A percentile compares a stretch with the other conserved stretches of the same genome.
Conservation (phyloP, 1,140 invertebrate genomes). For the Triops cancriformis region DNA sequence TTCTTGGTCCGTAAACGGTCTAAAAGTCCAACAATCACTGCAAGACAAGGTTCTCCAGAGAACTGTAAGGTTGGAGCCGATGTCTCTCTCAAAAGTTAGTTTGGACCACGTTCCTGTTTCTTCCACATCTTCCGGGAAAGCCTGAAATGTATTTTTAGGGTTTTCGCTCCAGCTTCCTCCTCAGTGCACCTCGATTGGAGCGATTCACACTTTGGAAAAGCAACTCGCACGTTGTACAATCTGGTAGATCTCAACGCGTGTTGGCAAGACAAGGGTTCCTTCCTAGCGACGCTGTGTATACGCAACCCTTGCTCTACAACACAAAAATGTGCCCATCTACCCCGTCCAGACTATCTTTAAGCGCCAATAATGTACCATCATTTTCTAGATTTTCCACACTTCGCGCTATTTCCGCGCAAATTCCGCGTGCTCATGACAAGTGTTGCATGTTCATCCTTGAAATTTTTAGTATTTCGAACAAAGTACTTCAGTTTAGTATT, state of each 20-base stretch:
- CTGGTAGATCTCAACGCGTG: not conserved
- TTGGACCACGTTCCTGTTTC: not conserved
- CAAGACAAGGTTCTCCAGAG: conserved; percentile 1
- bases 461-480: too few species aligned
- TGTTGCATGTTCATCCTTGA: too few species aligned
- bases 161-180: not conserved
- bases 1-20: not conserved
- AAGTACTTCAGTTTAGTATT: too few species aligned
- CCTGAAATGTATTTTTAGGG: conserved; percentile 3
- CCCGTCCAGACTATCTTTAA: not conserved
- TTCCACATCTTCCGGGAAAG: conserved; percentile 13
- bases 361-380: not conserved
- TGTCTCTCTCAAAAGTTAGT: not conserved
- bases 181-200: not conserved
- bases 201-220: not conserved
- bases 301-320: not conserved
- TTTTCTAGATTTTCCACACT: not conserved
- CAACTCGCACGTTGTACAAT: conserved; percentile 13
- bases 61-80: not conserved
- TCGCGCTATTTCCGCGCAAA: not conserved
- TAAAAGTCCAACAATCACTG: not conserved
- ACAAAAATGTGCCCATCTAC: not conserved
- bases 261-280: not conserved
- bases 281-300: not conserved
- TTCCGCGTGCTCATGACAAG: not conserved